Conservation (phyloP, 2,113 vertebrate species). For the Xyrauchen texanus region DNA sequence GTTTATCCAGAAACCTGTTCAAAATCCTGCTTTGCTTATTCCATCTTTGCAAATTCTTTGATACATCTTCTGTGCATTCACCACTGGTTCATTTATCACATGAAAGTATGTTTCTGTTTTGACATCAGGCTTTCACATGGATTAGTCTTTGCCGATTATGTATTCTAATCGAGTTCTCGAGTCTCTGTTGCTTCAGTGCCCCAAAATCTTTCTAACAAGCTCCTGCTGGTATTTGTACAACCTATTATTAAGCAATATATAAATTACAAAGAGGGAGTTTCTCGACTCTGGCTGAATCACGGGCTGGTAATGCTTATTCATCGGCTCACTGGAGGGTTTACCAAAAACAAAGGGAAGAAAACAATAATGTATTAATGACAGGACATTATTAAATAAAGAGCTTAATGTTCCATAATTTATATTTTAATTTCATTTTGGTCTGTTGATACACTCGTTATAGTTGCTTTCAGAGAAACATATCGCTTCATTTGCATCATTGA, state of each 20-base stretch:
- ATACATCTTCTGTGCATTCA: not conserved
- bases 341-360: not conserved
- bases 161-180: not conserved
- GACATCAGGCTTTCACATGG: not conserved
- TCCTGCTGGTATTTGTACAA: constrained; percentile 6
- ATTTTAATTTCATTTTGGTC: constrained; percentile 12
- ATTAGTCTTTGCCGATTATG: too few species aligned
- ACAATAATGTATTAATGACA: not conserved
- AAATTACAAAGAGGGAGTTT: constrained; percentile 17
- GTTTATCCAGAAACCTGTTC: not conserved
- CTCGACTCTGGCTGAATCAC: not conserved
- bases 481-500: not conserved
- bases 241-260: constrained; percentile 18
- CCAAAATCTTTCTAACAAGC: constrained; percentile 22
- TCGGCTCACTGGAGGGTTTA: not conserved
- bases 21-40: not conserved
- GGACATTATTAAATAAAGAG: constrained; percentile 5
- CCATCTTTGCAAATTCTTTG: too few species aligned
- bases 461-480: not conserved
- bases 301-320: not conserved
- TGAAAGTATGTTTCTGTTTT: not conserved
- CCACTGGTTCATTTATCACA: not conserved
- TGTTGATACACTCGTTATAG: not conserved
- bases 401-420: not conserved
- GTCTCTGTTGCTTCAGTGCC: not conserved